phyloP scores from a whole-genome alignment of 2,797 vertebrate genomes.

The Anabas testudineus region DNA sequence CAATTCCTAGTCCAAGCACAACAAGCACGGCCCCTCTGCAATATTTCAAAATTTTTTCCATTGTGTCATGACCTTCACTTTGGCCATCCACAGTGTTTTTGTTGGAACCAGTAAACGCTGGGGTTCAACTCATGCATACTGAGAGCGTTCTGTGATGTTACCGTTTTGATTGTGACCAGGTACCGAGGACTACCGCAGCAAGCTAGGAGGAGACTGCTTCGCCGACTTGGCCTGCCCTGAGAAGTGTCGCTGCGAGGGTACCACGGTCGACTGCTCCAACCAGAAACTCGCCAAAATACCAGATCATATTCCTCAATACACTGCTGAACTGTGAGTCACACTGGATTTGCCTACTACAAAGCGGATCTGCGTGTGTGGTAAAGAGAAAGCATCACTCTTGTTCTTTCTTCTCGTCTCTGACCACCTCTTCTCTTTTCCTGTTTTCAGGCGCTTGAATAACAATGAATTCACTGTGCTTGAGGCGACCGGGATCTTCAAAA shows the following conservation, averaged over 20 bases:
- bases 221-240: slow-evolving; percentile 97
- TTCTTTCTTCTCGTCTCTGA: slow-evolving; percentile 46
- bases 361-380: slow-evolving; percentile 17
- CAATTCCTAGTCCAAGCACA: slow-evolving; percentile 17
- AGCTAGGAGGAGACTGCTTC: slow-evolving; percentile 97
- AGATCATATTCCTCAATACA: slow-evolving; percentile 97
- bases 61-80: slow-evolving; percentile 22
- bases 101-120: slow-evolving; percentile 42
- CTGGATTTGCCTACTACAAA: slow-evolving; percentile 21
- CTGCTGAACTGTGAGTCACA: slow-evolving; percentile 94
- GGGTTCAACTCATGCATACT: slow-evolving; percentile 22
- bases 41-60: slow-evolving; percentile 29
- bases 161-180: slow-evolving; percentile 84
- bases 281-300: slow-evolving; percentile 97
- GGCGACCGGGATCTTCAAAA: slow-evolving; percentile 97
- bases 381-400: slow-evolving; percentile 23
- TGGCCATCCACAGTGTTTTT: slow-evolving; percentile 13
- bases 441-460: slow-evolving; percentile 94
- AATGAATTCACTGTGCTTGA: slow-evolving; percentile 98
- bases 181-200: slow-evolving; percentile 97
- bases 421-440: slow-evolving; percentile 42
- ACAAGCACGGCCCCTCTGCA: slow-evolving; percentile 16
- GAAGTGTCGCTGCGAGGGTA: slow-evolving; percentile 97
- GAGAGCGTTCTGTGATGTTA: slow-evolving; percentile 41
- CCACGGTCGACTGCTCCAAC: slow-evolving; percentile 98